Base-by-base conservation (phyloP, 2,888 invertebrate species). In the Blera fallax region DNA sequence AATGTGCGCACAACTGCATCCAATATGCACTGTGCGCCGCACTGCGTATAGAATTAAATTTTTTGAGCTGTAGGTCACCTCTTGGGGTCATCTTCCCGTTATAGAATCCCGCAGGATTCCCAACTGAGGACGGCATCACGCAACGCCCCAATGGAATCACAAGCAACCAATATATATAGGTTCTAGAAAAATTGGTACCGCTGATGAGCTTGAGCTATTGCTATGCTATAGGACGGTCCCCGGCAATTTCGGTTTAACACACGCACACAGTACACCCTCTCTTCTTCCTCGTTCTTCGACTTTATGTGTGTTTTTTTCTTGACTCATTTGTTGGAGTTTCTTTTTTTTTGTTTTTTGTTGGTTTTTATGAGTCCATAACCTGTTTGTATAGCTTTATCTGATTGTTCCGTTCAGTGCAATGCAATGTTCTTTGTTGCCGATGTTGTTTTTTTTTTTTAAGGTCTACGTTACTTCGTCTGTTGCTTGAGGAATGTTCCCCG, bases 291-390 rank as follows among this genome's bases (percentile, higher is more conserved):
- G 34, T 62, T 67, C 24, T 52, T 52, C 21, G 8, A 29, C 60
- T 32, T 52, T 21, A 62, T 54, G 54, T 52, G 27, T 54, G 37
- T 14, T n/a, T 2, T 60, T 56, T 34, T 45, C 64, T 43, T 56
- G 62, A 56, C 56, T 70, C 56, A 82, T 76, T 76, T 64, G 76
- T 69, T 70, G 40, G 62, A 14, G 43, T 76, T 76, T 56, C n/a
- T n/a, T n/a, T n/a, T n/a, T n/a, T n/a, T n/a, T n/a, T n/a, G n/a
- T n/a, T n/a, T n/a, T n/a, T n/a, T 64, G 69, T 76, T 76, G 76
- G 56, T 76, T 81, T 74, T 81, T 70, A 81, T 64, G 65, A 76
- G 43, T 65, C 64, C 56, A 76, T 76, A 79, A 82, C 76, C 81
- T 82, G 70, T 82, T 82, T 82, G 40, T 69, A 34, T 29, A 50